These are phyloP conservation scores for Amphibalanus amphitrite DNA, from an alignment of 1,140 invertebrate genomes.

Conservation along the genomic window DNA sequence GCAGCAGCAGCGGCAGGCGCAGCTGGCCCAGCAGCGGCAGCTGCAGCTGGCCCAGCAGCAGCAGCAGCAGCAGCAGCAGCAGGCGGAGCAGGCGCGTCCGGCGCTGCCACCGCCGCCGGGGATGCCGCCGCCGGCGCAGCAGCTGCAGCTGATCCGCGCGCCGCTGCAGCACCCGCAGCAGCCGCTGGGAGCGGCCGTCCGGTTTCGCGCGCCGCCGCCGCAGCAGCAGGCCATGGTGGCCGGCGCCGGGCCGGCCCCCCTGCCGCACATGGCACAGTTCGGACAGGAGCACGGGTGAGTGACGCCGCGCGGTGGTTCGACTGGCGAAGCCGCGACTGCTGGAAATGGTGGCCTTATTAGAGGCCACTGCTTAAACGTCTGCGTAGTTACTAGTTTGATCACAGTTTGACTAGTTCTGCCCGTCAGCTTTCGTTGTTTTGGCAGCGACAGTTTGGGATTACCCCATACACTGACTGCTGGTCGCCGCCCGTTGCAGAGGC, in stretches of 20 bases:
- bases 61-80: conserved; percentile 26
- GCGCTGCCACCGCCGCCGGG: conserved; percentile 19
- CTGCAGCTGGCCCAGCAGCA: conserved; percentile 29
- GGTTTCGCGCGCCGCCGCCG: conserved; percentile 21
- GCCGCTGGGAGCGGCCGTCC: conserved; percentile 24
- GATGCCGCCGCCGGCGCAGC: conserved; percentile 15
- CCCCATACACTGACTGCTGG: too few relatives aligned
- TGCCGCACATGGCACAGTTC: conserved; percentile 21
- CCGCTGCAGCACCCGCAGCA: conserved; percentile 17
- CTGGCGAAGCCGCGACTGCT: too few relatives aligned
- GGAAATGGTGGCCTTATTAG: too few relatives aligned
- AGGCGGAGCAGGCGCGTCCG: conserved; percentile 19
- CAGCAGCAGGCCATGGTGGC: conserved; percentile 31
- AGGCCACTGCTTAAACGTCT: too few relatives aligned
- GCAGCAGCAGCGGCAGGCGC: conserved; percentile 18
- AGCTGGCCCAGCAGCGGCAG: conserved; percentile 27
- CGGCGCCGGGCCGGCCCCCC: conserved; percentile 24
- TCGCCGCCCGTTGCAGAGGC: background rate
- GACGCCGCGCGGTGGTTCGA: too few relatives aligned
- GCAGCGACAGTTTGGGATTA: too few relatives aligned
- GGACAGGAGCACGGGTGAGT: background rate
- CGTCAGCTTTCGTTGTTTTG: too few relatives aligned
- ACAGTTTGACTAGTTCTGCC: too few relatives aligned
- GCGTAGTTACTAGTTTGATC: too few relatives aligned
- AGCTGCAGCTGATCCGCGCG: conserved; percentile 12